Evolutionary conservation across 1,140 invertebrate genomes (phyloP).

Genomic region (Drosophila grimshawi): DNA sequence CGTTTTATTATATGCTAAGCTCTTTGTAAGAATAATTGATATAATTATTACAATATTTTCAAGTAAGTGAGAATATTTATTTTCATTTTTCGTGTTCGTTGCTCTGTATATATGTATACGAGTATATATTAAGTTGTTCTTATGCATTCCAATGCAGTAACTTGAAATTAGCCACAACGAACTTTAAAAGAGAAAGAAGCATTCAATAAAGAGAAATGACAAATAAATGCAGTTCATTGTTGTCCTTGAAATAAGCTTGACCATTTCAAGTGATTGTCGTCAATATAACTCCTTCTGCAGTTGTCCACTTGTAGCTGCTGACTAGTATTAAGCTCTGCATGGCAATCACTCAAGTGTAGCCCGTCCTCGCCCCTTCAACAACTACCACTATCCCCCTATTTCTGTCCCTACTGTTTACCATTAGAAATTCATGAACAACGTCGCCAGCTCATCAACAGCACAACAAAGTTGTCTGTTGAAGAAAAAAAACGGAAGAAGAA

Average conservation of each 20-base stretch:
- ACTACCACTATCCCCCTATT: too few relatives aligned
- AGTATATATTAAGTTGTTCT: too few relatives aligned
- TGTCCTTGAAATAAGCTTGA: constrained; percentile 1
- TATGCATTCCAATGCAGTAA: too few relatives aligned
- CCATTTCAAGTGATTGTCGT: not conserved
- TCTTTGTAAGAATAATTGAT: too few relatives aligned
- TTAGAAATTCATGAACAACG: constrained; percentile 57
- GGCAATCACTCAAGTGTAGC: not conserved
- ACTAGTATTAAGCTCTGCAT: not conserved
- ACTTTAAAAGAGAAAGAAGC: too few relatives aligned
- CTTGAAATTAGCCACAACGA: too few relatives aligned
- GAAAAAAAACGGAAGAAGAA: not conserved
- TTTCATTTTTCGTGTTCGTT: too few relatives aligned
- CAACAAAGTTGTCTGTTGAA: constrained; percentile 19
- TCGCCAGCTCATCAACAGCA: constrained; percentile 38
- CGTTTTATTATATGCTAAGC: too few relatives aligned
- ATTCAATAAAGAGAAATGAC: not conserved
- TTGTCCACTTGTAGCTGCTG: constrained; percentile 26
- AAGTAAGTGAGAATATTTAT: too few relatives aligned
- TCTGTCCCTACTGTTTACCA: constrained; percentile 6
- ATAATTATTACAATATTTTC: too few relatives aligned
- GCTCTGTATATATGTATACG: too few relatives aligned
- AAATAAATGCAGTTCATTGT: not conserved
- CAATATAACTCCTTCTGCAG: constrained; percentile 1
- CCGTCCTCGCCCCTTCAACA: not conserved